A percentile compares a stretch with the other conserved stretches of the same genome.
These are phyloP conservation scores for Lophotriccus pileatus DNA, from an alignment of 2,797 vertebrate species.

Conservation along the genomic window DNA sequence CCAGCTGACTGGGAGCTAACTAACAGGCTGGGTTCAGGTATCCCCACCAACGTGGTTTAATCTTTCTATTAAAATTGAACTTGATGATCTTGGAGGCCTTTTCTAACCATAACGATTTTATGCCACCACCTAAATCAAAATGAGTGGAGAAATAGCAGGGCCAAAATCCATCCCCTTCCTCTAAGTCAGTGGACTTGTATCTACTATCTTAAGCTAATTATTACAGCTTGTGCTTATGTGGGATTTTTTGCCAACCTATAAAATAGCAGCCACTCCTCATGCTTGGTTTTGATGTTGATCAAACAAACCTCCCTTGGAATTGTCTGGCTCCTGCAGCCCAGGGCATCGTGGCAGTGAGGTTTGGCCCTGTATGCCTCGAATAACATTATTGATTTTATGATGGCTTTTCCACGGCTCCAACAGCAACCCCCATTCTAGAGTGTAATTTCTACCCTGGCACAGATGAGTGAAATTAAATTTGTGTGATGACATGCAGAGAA, in stretches of 20 bases:
- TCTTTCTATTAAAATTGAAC: background rate
- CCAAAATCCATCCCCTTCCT: background rate
- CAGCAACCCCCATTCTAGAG: background rate
- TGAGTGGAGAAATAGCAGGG: background rate
- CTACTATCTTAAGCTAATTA: background rate
- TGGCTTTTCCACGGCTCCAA: background rate
- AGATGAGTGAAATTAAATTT: background rate
- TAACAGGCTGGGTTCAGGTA: background rate
- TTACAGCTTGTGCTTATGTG: conserved; percentile 10
- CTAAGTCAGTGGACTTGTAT: accelerated
- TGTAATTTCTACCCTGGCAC: background rate
- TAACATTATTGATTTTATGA: background rate
- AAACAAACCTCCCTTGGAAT: background rate
- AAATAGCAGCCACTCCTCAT: background rate
- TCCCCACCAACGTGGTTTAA: background rate
- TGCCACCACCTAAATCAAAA: background rate
- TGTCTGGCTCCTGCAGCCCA: background rate
- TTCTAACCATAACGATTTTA: background rate
- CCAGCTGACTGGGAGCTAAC: background rate
- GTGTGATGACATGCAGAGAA: background rate
- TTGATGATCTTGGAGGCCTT: background rate
- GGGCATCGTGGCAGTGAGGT: accelerated
- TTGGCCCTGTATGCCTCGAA: background rate
- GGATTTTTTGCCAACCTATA: background rate
- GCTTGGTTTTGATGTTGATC: background rate